Evolutionary conservation across 2,797 vertebrate species (phyloP).

Genomic region (Pygocentrus nattereri): DNA sequence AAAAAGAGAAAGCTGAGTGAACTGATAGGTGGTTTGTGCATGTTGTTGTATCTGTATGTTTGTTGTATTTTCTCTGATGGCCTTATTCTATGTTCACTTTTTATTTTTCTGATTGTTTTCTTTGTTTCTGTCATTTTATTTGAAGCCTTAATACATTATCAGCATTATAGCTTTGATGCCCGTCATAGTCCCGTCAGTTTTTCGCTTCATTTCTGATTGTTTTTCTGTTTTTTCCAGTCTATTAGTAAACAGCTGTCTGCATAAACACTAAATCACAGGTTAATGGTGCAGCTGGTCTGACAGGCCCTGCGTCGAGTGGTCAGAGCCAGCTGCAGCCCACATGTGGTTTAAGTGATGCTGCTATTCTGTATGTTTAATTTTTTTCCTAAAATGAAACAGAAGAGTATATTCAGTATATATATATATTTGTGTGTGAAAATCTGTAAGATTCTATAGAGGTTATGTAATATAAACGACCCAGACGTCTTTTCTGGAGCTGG

Average conservation of each 20-base stretch:
- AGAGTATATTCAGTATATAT: constrained; percentile 79
- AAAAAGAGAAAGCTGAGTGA: constrained; percentile 45
- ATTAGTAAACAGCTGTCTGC: background rate
- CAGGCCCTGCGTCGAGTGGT: constrained; percentile 75
- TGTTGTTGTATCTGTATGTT: constrained; percentile 69
- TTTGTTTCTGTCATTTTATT: constrained; percentile 73
- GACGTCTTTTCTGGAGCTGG: constrained; percentile 61
- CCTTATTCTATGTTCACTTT: constrained; percentile 71
- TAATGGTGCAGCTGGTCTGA: constrained; percentile 35
- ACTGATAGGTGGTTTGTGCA: constrained; percentile 69
- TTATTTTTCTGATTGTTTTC: constrained; percentile 71
- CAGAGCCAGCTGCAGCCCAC: constrained; percentile 81
- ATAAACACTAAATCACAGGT: constrained; percentile 6
- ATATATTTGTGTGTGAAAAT: constrained; percentile 62
- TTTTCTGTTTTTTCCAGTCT: background rate
- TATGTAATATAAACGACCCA: constrained; percentile 78
- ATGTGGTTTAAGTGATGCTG: constrained; percentile 84
- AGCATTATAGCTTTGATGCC: constrained; percentile 75
- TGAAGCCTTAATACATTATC: constrained; percentile 56
- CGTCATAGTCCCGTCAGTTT: background rate
- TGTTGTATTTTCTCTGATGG: constrained; percentile 73
- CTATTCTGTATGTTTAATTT: constrained; percentile 80
- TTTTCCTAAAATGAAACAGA: constrained; percentile 67
- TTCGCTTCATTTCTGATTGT: background rate
- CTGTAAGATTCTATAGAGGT: constrained; percentile 76